Evolutionary conservation across 2,113 vertebrate species (phyloP).

Genomic region (Cyphotilapia sp.): DNA sequence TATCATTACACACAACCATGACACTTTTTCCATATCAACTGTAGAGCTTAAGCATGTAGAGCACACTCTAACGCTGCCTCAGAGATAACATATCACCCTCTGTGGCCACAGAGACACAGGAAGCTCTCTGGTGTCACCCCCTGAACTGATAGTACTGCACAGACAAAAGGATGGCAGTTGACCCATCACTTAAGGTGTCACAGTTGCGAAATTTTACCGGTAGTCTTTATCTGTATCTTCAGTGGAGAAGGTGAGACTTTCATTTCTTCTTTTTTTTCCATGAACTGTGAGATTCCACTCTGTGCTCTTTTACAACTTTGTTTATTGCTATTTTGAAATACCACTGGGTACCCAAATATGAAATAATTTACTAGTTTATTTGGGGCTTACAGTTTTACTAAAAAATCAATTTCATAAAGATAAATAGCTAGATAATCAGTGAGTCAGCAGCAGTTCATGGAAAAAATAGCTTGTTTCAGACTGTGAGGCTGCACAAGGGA

Average conservation of each 20-base stretch:
- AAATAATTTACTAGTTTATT: not conserved
- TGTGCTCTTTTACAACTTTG: not conserved
- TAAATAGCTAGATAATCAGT: not conserved
- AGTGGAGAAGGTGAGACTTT: not conserved
- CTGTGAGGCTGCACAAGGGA: not conserved
- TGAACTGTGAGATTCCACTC: not conserved
- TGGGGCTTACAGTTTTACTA: not conserved
- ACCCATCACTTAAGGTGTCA: constrained; percentile 15
- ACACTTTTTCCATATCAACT: not conserved
- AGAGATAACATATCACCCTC: not conserved
- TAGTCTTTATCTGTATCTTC: not conserved
- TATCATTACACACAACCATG: not conserved
- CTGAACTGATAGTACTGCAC: not conserved
- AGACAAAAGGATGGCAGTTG: constrained; percentile 21
- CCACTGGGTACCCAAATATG: not conserved
- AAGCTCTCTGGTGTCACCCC: constrained; percentile 13
- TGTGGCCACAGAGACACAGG: constrained; percentile 1
- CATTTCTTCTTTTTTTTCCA: not conserved
- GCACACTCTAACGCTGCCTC: not conserved
- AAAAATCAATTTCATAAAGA: not conserved
- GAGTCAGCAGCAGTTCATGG: not conserved
- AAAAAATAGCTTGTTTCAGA: not conserved
- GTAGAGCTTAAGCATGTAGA: not conserved
- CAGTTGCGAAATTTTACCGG: not conserved
- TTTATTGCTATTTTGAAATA: not conserved